phyloP scores from a whole-genome alignment of 2,113 vertebrate species.

The Pachycephala philippinensis region DNA sequence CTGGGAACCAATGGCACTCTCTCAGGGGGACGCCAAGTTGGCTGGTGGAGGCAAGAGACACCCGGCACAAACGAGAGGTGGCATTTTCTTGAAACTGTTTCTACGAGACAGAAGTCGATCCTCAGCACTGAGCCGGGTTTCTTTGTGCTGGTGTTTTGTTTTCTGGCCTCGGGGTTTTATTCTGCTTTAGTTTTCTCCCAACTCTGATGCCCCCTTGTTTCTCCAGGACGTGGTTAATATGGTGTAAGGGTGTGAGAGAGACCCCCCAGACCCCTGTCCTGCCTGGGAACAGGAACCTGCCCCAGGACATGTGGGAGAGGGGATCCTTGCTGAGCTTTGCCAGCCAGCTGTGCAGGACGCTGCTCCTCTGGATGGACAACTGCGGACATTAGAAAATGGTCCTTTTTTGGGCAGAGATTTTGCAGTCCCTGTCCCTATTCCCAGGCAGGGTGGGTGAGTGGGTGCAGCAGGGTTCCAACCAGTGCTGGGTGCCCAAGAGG shows the following conservation, averaged over 20 bases:
- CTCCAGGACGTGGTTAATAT: rapidly evolving
- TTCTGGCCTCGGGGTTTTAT: not conserved
- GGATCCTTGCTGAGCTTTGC: not conserved
- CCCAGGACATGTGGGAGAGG: not conserved
- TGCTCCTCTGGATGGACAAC: not conserved
- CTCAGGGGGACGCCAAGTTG: not conserved
- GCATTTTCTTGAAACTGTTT: slow-evolving; percentile 46
- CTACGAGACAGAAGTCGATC: not conserved
- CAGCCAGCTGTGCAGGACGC: rapidly evolving
- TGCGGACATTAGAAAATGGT: not conserved
- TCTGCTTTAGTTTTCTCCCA: not conserved
- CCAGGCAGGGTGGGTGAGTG: not conserved
- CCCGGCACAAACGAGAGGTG: not conserved
- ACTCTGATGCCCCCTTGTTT: rapidly evolving
- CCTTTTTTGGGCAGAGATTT: not conserved
- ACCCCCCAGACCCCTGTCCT: not conserved
- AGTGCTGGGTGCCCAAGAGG: rapidly evolving
- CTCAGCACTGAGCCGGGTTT: not conserved
- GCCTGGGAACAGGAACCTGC: not conserved
- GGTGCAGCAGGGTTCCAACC: not conserved
- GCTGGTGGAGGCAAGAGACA: not conserved
- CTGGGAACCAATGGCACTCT: not conserved
- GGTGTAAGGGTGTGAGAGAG: rapidly evolving
- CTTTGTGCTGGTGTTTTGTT: not conserved
- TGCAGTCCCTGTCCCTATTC: not conserved